Evolutionary conservation across 2,888 invertebrate genomes (phyloP).

Genomic region (Scaptomyza reducta): DNA sequence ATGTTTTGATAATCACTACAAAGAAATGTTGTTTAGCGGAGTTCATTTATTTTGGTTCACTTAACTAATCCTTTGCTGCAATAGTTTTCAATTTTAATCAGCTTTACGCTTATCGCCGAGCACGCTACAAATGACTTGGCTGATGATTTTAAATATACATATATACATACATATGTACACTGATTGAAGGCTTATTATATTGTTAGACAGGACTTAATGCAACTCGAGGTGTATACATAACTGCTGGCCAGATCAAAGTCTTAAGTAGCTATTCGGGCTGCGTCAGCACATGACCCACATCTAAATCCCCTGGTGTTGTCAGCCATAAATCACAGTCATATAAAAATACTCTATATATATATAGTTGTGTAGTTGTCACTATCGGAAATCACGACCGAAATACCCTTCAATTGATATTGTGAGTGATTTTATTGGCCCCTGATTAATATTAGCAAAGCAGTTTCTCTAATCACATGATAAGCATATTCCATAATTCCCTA

Average conservation of each 20-base stretch:
- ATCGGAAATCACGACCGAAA: conserved; percentile 70
- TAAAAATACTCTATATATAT: conserved; percentile 7
- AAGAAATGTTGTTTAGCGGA: conserved; percentile 75
- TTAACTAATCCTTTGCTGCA: conserved; percentile 77
- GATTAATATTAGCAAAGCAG: conserved; percentile 76
- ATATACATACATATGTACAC: neutral
- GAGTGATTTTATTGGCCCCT: conserved; percentile 63
- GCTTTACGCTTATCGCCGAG: conserved; percentile 64
- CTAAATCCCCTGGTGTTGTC: conserved; percentile 37
- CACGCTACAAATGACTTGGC: conserved; percentile 26
- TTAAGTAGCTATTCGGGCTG: conserved; percentile 19
- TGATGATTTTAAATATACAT: neutral
- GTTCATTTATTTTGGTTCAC: conserved; percentile 80
- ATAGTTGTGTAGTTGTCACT: conserved; percentile 6
- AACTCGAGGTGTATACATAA: conserved; percentile 2
- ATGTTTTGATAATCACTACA: conserved; percentile 75
- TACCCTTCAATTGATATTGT: conserved; percentile 77
- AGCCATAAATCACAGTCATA: conserved; percentile 46
- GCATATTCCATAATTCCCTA: conserved; percentile 65
- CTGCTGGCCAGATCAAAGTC: conserved; percentile 33
- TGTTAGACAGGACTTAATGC: conserved; percentile 24
- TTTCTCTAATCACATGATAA: conserved; percentile 76
- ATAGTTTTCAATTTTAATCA: conserved; percentile 77
- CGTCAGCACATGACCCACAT: conserved; percentile 65
- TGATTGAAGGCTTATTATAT: conserved; percentile 22